A percentile compares a stretch with the other conserved stretches of the same genome.
Evolutionary conservation across 2,888 invertebrate genomes (phyloP).

Genomic region (Rhabditoides inermis): DNA sequence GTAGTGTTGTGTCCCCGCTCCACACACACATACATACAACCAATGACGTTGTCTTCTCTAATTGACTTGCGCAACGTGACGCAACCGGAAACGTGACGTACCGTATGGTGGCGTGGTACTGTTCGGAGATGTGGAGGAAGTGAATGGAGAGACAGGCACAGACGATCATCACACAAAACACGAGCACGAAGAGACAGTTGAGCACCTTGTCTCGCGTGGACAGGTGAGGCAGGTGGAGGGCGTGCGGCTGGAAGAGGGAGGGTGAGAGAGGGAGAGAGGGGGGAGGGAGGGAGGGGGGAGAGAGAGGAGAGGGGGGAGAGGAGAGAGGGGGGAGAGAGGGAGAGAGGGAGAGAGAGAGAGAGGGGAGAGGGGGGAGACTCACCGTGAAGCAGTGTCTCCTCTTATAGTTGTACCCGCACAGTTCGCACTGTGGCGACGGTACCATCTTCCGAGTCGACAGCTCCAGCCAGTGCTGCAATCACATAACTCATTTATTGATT

Average conservation of each 20-base stretch:
- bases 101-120: conserved; percentile 7
- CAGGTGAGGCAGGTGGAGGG: conserved; percentile 56
- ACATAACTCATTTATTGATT: neutral
- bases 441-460: conserved; percentile 56
- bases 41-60: no score
- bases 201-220: conserved; percentile 56
- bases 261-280: neutral
- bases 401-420: conserved; percentile 58
- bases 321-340: conserved; percentile 56
- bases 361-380: conserved; percentile 11
- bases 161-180: conserved; percentile 56
- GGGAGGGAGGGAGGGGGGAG: neutral
- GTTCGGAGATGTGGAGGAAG: conserved; percentile 23
- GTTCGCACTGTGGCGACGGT: conserved; percentile 58
- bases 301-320: conserved; percentile 28
- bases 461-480: conserved; percentile 58
- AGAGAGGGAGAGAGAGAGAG: conserved; percentile 5
- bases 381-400: conserved; percentile 58
- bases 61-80: no score
- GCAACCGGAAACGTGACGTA: neutral
- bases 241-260: conserved; percentile 6
- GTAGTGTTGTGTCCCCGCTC: no score
- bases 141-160: conserved; percentile 33
- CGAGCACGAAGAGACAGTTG: conserved; percentile 57
- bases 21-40: no score